Conservation (phyloP, 1,140 invertebrate species). For the Drosophila setifemur region DNA sequence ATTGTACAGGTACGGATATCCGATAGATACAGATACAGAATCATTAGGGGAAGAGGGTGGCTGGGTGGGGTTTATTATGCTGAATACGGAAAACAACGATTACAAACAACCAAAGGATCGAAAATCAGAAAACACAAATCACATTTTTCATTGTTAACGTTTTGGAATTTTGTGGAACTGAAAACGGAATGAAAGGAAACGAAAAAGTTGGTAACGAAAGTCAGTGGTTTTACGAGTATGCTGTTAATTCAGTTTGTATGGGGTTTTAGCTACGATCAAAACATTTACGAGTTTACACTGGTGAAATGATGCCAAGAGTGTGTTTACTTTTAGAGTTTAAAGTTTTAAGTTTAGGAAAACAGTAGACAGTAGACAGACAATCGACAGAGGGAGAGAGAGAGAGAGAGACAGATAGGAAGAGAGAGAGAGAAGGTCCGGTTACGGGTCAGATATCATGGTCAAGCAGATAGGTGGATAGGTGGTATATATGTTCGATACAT, state of each 20-base stretch:
- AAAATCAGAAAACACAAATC: not conserved
- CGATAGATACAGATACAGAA: constrained; percentile 35
- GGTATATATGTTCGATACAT: not conserved
- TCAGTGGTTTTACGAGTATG: constrained; percentile 2
- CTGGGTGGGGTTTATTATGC: constrained; percentile 14
- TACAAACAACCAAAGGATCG: not conserved
- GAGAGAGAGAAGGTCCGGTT: not conserved
- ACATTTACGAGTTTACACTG: constrained; percentile 13
- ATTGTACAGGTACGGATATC: constrained; percentile 36
- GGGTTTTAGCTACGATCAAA: constrained; percentile 8
- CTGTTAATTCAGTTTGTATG: not conserved
- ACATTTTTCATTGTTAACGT: constrained; percentile 17
- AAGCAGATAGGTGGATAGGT: constrained; percentile 4
- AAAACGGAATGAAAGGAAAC: constrained; percentile 3
- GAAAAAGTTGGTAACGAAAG: not conserved
- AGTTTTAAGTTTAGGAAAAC: constrained; percentile 2
- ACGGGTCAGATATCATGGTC: constrained; percentile 2
- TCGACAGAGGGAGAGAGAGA: not conserved
- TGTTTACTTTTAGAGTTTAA: not conserved
- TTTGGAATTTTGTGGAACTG: constrained; percentile 32
- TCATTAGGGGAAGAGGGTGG: not conserved
- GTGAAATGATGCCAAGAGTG: constrained; percentile 9
- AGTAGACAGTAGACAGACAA: constrained; percentile 3
- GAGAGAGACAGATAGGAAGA: constrained; percentile 4
- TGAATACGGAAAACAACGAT: constrained; percentile 34